Conservation (phyloP, 2,113 vertebrate genomes). For the Oreochromis niloticus region DNA sequence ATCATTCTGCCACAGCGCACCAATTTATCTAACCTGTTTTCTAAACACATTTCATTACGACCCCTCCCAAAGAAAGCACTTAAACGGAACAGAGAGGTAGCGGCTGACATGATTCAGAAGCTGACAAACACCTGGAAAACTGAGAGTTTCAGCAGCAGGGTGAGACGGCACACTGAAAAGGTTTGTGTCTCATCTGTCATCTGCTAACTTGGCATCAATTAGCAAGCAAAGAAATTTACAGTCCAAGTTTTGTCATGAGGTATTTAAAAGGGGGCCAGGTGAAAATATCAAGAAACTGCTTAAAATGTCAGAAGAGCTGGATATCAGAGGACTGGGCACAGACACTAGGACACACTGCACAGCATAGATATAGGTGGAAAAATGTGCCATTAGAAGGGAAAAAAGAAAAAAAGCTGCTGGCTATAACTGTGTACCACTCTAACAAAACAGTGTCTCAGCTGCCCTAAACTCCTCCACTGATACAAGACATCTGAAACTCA, state of each 20-base stretch:
- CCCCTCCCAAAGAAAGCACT: background rate
- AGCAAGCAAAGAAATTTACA: background rate
- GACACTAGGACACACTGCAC: background rate
- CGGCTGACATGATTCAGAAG: background rate
- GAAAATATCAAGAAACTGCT: background rate
- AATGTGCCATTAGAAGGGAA: background rate
- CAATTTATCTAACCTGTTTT: background rate
- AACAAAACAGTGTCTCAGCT: constrained; percentile 18
- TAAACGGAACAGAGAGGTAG: background rate
- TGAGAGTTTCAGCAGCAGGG: background rate
- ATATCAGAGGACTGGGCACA: background rate
- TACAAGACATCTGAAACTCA: background rate
- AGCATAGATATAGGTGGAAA: background rate
- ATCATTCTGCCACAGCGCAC: background rate
- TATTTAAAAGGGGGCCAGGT: background rate
- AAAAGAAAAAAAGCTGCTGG: background rate
- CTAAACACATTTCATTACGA: background rate
- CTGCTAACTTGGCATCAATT: background rate
- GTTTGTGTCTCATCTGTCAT: background rate
- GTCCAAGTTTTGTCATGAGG: background rate
- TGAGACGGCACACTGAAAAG: background rate
- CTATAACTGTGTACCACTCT: background rate
- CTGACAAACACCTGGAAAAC: constrained; percentile 20
- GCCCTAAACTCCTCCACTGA: background rate
- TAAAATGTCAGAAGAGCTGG: background rate